Evolutionary conservation across 2,888 invertebrate genomes (phyloP).

Genomic region (Autographa pulchrina): DNA sequence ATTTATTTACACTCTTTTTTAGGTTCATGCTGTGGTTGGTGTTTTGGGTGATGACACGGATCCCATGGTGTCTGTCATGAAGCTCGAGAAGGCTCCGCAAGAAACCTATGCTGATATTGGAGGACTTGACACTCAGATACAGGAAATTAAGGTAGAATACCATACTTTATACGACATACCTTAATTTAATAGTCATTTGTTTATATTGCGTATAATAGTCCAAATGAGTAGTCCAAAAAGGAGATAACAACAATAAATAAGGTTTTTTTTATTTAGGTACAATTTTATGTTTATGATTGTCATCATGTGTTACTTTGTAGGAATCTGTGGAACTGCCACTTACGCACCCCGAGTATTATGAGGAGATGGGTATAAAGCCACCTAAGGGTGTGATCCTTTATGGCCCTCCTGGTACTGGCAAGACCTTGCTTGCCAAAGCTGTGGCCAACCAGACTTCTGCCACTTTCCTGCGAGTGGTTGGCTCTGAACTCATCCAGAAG

Average conservation of each 20-base stretch:
- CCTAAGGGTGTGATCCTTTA: constrained; percentile 99
- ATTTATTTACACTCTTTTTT: constrained; percentile 1
- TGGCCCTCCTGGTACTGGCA: constrained; percentile 99
- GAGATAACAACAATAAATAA: too few species aligned
- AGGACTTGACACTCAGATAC: constrained; percentile 99
- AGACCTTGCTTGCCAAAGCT: constrained; percentile 99
- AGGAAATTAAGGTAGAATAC: constrained; percentile 84
- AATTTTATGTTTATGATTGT: too few species aligned
- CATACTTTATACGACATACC: too few species aligned
- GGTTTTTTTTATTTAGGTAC: too few species aligned
- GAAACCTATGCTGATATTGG: constrained; percentile 99
- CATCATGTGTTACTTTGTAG: constrained; percentile 58
- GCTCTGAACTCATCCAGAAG: constrained; percentile 99
- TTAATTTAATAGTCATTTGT: neutral
- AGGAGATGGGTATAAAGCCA: constrained; percentile 99
- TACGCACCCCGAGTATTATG: constrained; percentile 99
- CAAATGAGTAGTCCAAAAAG: too few species aligned
- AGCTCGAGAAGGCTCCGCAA: constrained; percentile 99
- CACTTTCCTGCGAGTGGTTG: constrained; percentile 99
- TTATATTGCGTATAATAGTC: neutral
- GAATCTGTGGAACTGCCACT: constrained; percentile 99
- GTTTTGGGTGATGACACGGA: constrained; percentile 99
- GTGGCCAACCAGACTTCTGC: constrained; percentile 99
- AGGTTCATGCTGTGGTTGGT: constrained; percentile 99
- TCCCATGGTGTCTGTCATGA: constrained; percentile 99